Percentiles rank a stretch among this genome's conserved stretches.
Conservation (phyloP, 2,888 invertebrate species). For the Agrotis exclamationis region DNA sequence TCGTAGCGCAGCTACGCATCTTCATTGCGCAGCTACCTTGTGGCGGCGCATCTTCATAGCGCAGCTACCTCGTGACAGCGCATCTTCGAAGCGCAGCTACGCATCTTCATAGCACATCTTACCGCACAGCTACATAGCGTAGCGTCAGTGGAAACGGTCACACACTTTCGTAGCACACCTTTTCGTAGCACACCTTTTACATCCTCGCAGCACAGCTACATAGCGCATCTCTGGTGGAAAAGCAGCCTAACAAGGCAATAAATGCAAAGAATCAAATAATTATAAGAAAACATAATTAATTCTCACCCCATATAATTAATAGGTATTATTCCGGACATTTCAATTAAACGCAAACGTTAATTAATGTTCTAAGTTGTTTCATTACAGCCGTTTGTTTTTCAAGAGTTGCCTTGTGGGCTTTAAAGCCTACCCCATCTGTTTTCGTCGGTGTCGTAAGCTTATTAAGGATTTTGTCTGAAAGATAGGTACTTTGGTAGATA, state of each 20-base stretch:
- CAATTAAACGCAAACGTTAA: constrained; percentile 57
- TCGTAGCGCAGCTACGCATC: too few relatives aligned
- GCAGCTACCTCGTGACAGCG: too few relatives aligned
- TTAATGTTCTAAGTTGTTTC: constrained; percentile 53
- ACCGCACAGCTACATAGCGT: too few relatives aligned
- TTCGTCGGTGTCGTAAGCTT: constrained; percentile 51
- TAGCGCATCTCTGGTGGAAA: too few relatives aligned
- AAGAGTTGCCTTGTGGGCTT: constrained; percentile 46
- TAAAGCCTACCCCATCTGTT: constrained; percentile 51
- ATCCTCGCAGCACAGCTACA: too few relatives aligned
- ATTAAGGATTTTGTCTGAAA: constrained; percentile 50
- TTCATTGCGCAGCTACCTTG: too few relatives aligned
- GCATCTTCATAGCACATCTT: too few relatives aligned
- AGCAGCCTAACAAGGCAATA: neutral
- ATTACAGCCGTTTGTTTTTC: constrained; percentile 57
- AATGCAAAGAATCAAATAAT: neutral
- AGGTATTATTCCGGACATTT: constrained; percentile 34
- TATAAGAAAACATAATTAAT: neutral
- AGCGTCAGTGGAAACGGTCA: too few relatives aligned
- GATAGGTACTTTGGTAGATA: constrained; percentile 41
- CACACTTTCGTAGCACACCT: too few relatives aligned
- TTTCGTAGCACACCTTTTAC: too few relatives aligned
- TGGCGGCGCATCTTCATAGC: too few relatives aligned
- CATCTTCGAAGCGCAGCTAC: too few relatives aligned
- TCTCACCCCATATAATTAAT: constrained; percentile 1